Conservation (phyloP, 2,888 invertebrate species). For the Sylvicola cinctus region DNA sequence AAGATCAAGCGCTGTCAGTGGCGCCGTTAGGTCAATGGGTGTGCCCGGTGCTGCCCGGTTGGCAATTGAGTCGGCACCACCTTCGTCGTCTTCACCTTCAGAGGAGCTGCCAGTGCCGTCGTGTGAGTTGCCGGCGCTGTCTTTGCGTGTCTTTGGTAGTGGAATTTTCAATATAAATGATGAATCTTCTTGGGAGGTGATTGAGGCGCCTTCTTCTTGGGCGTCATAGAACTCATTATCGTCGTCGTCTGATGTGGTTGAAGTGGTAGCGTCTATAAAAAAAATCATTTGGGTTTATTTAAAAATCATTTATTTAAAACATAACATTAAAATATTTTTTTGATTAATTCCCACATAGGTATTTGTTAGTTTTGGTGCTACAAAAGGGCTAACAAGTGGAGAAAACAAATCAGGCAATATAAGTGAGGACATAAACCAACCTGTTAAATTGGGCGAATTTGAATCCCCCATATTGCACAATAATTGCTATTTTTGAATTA, state of each 20-base stretch:
- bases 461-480: too few relatives aligned
- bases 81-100: conserved; percentile 25
- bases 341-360: too few relatives aligned
- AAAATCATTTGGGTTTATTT: conserved; percentile 3
- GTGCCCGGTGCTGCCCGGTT: conserved; percentile 14
- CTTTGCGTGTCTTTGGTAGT: conserved; percentile 16
- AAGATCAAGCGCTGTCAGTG: conserved; percentile 1
- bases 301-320: too few relatives aligned
- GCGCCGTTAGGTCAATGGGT: conserved; percentile 1
- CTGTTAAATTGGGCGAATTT: too few relatives aligned
- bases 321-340: too few relatives aligned
- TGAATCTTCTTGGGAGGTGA: conserved; percentile 19
- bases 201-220: conserved; percentile 29
- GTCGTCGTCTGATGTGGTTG: conserved; percentile 36
- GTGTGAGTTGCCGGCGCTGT: conserved; percentile 22
- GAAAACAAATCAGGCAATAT: too few relatives aligned
- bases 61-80: conserved; percentile 14
- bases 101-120: conserved; percentile 27
- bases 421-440: too few relatives aligned
- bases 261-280: conserved; percentile 13
- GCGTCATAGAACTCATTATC: conserved; percentile 59
- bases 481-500: too few relatives aligned
- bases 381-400: too few relatives aligned
- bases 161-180: conserved; percentile 49
- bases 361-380: too few relatives aligned